These are phyloP conservation scores for Megalurothrips usitatus DNA, from an alignment of 2,888 invertebrate species.

Conservation along the genomic window DNA sequence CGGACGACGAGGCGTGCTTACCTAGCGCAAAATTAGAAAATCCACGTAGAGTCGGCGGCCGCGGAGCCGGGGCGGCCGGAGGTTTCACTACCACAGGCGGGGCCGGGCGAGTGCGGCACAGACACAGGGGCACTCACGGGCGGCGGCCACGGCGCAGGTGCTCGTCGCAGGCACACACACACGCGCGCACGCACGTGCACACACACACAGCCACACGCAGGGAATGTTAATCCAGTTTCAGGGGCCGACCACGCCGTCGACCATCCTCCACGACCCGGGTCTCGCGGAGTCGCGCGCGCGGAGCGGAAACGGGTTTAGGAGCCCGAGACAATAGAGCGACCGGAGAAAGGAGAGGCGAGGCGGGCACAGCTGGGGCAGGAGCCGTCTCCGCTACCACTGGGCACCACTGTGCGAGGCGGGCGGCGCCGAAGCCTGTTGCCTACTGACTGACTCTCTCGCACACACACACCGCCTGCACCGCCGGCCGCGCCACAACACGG, in stretches of 20 bases:
- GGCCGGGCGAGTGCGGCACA: not conserved
- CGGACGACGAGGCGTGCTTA: not conserved
- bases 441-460: not conserved
- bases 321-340: not conserved
- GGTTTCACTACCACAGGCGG: not conserved
- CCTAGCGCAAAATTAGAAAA: not conserved
- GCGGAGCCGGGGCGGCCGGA: not conserved
- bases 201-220: no score
- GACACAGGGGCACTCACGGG: not conserved
- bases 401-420: not conserved
- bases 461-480: no score
- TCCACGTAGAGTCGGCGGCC: not conserved
- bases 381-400: no score
- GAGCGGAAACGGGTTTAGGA: not conserved
- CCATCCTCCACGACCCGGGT: not conserved
- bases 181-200: not conserved
- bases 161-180: not conserved
- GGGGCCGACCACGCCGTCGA: not conserved
- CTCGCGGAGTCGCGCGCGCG: not conserved
- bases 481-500: not conserved
- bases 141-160: not conserved
- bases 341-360: not conserved
- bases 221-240: no score
- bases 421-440: slow-evolving; percentile 2
- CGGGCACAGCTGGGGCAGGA: not conserved